Conservation (phyloP, 2,797 vertebrate genomes). For the Anableps anableps region DNA sequence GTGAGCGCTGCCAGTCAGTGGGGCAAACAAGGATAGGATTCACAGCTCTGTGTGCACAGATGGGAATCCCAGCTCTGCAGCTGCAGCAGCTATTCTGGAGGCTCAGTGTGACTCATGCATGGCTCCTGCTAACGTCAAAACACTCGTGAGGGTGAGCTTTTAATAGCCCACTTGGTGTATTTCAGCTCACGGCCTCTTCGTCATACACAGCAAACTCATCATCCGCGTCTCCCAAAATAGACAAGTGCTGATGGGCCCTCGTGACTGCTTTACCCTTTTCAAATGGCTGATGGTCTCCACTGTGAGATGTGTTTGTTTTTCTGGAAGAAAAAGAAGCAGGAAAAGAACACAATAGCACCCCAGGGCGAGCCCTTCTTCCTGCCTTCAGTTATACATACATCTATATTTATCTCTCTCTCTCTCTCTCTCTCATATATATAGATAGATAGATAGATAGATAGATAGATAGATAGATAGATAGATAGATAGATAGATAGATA, state of each 20-base stretch:
- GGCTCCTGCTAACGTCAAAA: conserved; percentile 65
- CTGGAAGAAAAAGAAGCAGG: conserved; percentile 2
- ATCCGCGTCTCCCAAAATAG: conserved; percentile 59
- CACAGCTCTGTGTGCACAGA: conserved; percentile 60
- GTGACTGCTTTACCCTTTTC: conserved; percentile 49
- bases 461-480: no score
- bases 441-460: no score
- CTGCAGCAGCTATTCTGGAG: conserved; percentile 68
- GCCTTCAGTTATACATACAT: not conserved
- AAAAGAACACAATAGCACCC: conserved; percentile 7
- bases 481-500: no score
- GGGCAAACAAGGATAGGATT: conserved; percentile 47
- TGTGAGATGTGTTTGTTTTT: conserved; percentile 27
- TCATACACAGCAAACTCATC: conserved; percentile 54
- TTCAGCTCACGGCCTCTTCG: conserved; percentile 59
- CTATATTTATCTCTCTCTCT: no score
- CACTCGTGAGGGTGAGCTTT: conserved; percentile 65
- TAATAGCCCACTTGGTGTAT: conserved; percentile 66
- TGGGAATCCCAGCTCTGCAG: conserved; percentile 64
- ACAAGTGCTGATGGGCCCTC: conserved; percentile 26
- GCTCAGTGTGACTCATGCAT: conserved; percentile 71
- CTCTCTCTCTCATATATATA: no score
- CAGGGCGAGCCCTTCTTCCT: not conserved
- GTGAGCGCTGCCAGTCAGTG: conserved; percentile 18
- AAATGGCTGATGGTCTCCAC: conserved; percentile 19